Evolutionary conservation across 2,113 vertebrate species (phyloP), one percentile per base, ranked within the genome.

Genomic region (Promerops cafer): DNA sequence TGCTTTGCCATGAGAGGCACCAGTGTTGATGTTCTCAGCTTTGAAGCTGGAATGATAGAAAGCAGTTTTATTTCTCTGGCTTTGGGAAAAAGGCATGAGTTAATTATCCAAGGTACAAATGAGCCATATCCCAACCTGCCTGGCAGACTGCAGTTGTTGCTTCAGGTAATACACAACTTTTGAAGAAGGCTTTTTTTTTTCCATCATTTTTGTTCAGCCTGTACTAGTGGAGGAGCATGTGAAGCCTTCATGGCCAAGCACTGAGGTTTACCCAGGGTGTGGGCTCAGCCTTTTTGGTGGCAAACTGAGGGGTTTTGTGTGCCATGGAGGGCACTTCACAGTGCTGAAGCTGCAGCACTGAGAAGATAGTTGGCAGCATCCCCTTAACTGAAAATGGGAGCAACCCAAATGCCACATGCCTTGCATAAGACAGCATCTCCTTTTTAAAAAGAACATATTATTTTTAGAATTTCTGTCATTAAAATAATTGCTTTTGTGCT

Each of bases 401-500:
- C 57, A 54, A 30, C 35, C 49, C 47, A 68, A 60, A 28, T 14
- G 19, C 23, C 20, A 33, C 0, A 9, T 90, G 76, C 89, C 86
- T 37, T 50, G 68, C 68, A 22, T 42, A 76, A 85, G 49, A 61
- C 3, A 15, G 72, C 72, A 59, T 69, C 75, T 88, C 49, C 31
- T 39, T 88, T 87, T 47, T 26, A 3, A 27, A 75, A 44, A 85
- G 42, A 72, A 35, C 2, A 0, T 1, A 69, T n/a, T 53, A 14
- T 64, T 94, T 93, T 79, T 66, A 54, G 57, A 37, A 30, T 57
- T 83, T 83, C 83, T 84, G 13, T 72, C 30, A 49, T 83, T 53
- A 74, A 83, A 92, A 61, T 61, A 75, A 87, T 64, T 52, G 69
- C 26, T 81, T 91, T 91, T 85, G 47, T 88, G 79, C 68, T 74